phyloP scores from a whole-genome alignment of 30 jellyfish, hydroid and myxozoan species.

The Chironex yamaguchii region DNA sequence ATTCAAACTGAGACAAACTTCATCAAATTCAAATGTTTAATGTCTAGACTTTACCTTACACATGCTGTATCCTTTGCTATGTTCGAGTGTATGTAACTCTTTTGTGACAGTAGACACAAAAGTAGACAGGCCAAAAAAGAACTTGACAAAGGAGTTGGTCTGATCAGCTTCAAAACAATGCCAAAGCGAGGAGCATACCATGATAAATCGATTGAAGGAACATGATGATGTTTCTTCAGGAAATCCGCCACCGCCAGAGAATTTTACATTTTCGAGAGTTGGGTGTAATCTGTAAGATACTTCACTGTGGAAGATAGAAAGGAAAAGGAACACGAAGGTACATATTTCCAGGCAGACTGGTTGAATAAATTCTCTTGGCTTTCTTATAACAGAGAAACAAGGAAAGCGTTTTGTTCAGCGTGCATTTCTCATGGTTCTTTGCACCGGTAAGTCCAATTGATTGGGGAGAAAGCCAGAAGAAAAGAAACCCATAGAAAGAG shows the following conservation, averaged over 20 bases:
- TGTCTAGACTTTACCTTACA: no score
- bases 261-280: background rate
- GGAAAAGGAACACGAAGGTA: background rate
- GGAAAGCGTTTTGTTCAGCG: background rate
- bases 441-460: no score
- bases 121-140: background rate
- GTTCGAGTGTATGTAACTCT: no score
- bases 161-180: background rate
- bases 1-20: no score
- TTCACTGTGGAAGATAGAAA: background rate
- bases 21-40: no score
- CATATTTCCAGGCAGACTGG: background rate
- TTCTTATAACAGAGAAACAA: background rate
- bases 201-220: background rate
- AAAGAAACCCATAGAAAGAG: no score
- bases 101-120: no score
- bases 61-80: no score
- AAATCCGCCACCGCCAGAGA: background rate
- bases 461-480: no score
- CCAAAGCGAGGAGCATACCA: background rate
- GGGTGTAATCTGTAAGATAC: background rate
- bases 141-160: background rate
- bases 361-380: background rate
- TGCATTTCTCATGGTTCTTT: background rate
- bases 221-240: background rate